These are phyloP conservation scores for Drosophila chauvacae DNA, from an alignment of 1,140 invertebrate species.

Conservation along the genomic window DNA sequence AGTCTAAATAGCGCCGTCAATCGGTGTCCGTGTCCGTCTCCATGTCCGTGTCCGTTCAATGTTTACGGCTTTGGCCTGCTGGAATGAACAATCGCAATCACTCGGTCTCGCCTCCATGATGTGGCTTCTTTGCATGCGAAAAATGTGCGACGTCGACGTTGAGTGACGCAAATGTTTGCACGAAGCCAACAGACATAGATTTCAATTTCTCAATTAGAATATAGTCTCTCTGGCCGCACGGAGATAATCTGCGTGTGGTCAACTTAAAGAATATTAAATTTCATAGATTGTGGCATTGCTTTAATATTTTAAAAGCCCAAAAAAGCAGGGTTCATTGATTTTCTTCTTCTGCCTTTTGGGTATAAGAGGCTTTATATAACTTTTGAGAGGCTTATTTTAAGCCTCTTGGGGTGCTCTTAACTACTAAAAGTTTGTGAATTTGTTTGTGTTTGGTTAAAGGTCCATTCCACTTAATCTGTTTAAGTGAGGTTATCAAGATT, in stretches of 20 bases:
- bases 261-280: constrained; percentile 30
- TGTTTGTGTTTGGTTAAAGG: not conserved
- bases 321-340: constrained; percentile 27
- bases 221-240: constrained; percentile 16
- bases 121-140: constrained; percentile 52
- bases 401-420: constrained; percentile 1
- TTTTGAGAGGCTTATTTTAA: constrained; percentile 12
- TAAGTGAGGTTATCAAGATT: too few relatives aligned
- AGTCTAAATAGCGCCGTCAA: constrained; percentile 55
- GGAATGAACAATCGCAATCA: constrained; percentile 33
- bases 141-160: constrained; percentile 33
- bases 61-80: constrained; percentile 45
- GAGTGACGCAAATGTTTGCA: constrained; percentile 48
- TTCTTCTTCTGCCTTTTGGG: not conserved
- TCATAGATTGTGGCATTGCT: not conserved
- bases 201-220: constrained; percentile 58
- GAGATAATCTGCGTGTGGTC: constrained; percentile 17
- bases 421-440: not conserved
- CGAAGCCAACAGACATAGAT: constrained; percentile 31
- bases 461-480: too few relatives aligned
- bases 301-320: constrained; percentile 15
- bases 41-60: constrained; percentile 15
- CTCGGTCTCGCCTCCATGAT: constrained; percentile 13
- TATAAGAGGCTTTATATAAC: constrained; percentile 21
- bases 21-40: constrained; percentile 12